Percentiles rank a stretch among this genome's conserved stretches.
These are phyloP conservation scores for Salvelinus sp. DNA, from an alignment of 2,113 vertebrate species.

Conservation along the genomic window DNA sequence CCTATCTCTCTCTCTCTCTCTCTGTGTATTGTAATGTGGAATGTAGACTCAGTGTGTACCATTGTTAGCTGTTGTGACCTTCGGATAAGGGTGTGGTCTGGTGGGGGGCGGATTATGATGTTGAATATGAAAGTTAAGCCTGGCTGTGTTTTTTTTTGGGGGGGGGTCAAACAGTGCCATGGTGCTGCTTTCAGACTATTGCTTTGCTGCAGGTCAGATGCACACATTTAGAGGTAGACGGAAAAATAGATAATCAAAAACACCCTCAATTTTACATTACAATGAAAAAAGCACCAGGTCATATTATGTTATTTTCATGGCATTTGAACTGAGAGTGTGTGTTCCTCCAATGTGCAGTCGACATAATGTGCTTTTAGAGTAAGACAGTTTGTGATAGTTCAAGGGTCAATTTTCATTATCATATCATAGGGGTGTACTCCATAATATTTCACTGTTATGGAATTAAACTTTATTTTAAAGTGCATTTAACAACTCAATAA, in stretches of 20 bases:
- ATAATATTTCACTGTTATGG: too few species aligned
- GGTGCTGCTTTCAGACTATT: conserved; percentile 15
- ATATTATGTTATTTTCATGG: too few species aligned
- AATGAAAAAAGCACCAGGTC: too few species aligned
- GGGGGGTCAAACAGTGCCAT: conserved; percentile 6
- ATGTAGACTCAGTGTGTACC: background rate
- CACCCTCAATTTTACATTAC: too few species aligned
- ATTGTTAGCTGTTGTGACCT: background rate
- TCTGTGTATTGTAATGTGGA: background rate
- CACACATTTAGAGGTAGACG: background rate
- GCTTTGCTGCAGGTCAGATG: conserved; percentile 44
- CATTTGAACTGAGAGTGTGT: too few species aligned
- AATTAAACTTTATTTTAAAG: too few species aligned
- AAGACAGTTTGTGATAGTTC: background rate
- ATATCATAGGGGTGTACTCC: background rate
- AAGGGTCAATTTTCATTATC: background rate
- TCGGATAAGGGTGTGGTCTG: background rate
- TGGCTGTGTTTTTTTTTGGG: conserved; percentile 13
- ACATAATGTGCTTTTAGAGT: background rate
- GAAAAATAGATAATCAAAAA: too few species aligned
- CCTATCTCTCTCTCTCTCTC: background rate
- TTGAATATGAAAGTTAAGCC: conserved; percentile 25
- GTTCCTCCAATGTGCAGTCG: too few species aligned
- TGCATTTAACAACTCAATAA: too few species aligned
- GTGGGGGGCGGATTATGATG: background rate